These are phyloP conservation scores for Drosophila lacertosa DNA, from an alignment of 1,140 invertebrate genomes.

Conservation along the genomic window DNA sequence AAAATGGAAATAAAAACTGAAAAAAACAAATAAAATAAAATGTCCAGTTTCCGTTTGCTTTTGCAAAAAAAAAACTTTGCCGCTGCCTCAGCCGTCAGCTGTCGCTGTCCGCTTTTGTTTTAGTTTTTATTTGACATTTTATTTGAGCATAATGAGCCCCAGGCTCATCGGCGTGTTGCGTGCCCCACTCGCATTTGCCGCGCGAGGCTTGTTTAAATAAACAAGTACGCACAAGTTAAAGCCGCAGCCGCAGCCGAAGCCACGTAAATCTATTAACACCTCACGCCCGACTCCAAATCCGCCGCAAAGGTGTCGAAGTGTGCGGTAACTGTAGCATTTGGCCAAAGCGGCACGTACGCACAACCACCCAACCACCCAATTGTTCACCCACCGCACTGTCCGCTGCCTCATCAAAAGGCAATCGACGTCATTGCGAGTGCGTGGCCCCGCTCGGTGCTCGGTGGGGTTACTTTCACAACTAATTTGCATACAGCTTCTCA, in stretches of 20 bases:
- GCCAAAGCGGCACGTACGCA: slow-evolving; percentile 66
- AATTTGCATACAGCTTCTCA: slow-evolving; percentile 67
- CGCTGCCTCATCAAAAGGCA: slow-evolving; percentile 68
- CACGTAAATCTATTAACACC: slow-evolving; percentile 81
- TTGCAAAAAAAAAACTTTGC: slow-evolving; percentile 54
- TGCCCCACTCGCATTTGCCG: slow-evolving; percentile 55
- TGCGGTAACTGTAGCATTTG: slow-evolving; percentile 73
- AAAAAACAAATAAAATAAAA: slow-evolving; percentile 62
- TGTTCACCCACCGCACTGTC: slow-evolving; percentile 5
- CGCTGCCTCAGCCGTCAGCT: slow-evolving; percentile 48
- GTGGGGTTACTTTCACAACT: slow-evolving; percentile 57
- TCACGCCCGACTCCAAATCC: slow-evolving; percentile 38
- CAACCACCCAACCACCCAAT: slow-evolving; percentile 5
- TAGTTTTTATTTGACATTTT: slow-evolving; percentile 46
- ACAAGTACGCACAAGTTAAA: slow-evolving; percentile 46
- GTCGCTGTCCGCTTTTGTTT: slow-evolving; percentile 34
- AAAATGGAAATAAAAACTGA: no score
- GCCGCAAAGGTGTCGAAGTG: slow-evolving; percentile 53
- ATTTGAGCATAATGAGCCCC: slow-evolving; percentile 63
- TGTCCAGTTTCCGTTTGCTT: slow-evolving; percentile 72
- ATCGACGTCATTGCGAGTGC: slow-evolving; percentile 48
- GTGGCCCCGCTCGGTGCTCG: slow-evolving; percentile 20
- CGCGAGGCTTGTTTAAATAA: slow-evolving; percentile 47
- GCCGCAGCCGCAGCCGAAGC: slow-evolving; percentile 34
- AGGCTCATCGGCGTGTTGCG: slow-evolving; percentile 48